These are phyloP conservation scores for Tipula lateralis DNA, from an alignment of 2,888 invertebrate genomes.

Conservation along the genomic window DNA sequence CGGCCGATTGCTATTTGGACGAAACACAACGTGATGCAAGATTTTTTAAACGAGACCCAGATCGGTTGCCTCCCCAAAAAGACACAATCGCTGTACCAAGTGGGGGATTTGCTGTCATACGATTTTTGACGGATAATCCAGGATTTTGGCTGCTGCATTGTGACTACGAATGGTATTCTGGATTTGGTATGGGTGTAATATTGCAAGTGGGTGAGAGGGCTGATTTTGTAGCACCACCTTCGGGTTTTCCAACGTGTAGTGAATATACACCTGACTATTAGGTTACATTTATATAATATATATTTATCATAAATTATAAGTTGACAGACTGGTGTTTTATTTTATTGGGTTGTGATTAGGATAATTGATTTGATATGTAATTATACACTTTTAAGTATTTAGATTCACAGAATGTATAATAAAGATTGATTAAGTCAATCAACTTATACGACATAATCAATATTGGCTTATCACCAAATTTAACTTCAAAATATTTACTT, in stretches of 20 bases:
- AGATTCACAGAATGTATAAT: too few species aligned
- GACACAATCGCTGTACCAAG: constrained; percentile 44
- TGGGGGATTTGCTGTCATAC: constrained; percentile 42
- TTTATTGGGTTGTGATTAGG: background rate
- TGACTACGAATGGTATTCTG: constrained; percentile 42
- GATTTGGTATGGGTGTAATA: constrained; percentile 41
- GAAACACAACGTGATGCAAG: background rate
- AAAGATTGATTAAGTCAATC: too few species aligned
- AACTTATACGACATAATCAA: background rate
- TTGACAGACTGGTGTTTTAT: background rate
- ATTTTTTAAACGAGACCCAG: background rate
- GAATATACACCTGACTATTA: constrained; percentile 53
- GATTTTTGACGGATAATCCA: constrained; percentile 42
- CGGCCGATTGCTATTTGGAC: background rate
- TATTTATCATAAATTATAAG: background rate
- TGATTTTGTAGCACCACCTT: constrained; percentile 63
- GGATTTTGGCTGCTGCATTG: constrained; percentile 42
- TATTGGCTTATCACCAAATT: background rate
- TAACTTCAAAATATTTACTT: too few species aligned
- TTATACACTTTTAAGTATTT: too few species aligned
- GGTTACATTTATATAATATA: background rate
- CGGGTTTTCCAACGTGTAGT: constrained; percentile 68
- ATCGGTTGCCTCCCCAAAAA: constrained; percentile 37
- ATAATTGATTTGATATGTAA: background rate
- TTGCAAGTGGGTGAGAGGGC: constrained; percentile 51